Evolutionary conservation across 1,140 invertebrate genomes (phyloP), one percentile per base, ranked within the genome.

Genomic region (Heterodera schachtii): DNA sequence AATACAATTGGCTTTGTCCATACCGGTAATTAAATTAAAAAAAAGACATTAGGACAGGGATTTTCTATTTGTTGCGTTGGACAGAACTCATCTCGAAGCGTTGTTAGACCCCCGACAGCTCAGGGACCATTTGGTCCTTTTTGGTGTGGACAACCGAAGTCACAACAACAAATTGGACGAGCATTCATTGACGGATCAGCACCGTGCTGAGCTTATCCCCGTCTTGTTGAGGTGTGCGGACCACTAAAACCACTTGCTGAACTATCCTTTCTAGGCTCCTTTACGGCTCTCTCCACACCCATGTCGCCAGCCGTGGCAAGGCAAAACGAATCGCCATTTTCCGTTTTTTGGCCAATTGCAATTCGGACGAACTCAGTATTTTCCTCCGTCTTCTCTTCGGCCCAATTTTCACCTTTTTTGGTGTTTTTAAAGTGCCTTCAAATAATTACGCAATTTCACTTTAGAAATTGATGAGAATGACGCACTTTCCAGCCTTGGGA

Each of bases 1-100:
- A 85, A 21, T 70, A 85, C 71, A 64, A 49, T 8, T 76, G 64
- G 44, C 52, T 86, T 21, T 49, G 9, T 6, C 79, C 84, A 16
- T 84, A 84, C 73, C 74, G 41, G 41, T 73, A 31, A 31, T 31
- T 31, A 31, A 31, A 31, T 31, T 31, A 0, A 0, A 31, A 31
- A 31, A 31, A 31, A 41, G 11, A 71, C 8, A 43, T 13, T 77
- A 3, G 31, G 46, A 69, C 73, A 16, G 49, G 31, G 31, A 1
- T 19, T 21, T 83, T 44, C 67, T n/a, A 78, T 46, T 31, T 67
- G 11, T 21, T 69, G 46, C 11, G 7, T 70, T 46, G 13, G 44
- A 43, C 21, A 80, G 79, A 49, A 11, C 21, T 1, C 64, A 60
- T 11, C 60, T 80, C 64, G 79, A 80, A 31, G 57, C 47, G 3